These are phyloP conservation scores for Sciurus carolinensis DNA, from an alignment of 2,797 vertebrate species.

Conservation along the genomic window DNA sequence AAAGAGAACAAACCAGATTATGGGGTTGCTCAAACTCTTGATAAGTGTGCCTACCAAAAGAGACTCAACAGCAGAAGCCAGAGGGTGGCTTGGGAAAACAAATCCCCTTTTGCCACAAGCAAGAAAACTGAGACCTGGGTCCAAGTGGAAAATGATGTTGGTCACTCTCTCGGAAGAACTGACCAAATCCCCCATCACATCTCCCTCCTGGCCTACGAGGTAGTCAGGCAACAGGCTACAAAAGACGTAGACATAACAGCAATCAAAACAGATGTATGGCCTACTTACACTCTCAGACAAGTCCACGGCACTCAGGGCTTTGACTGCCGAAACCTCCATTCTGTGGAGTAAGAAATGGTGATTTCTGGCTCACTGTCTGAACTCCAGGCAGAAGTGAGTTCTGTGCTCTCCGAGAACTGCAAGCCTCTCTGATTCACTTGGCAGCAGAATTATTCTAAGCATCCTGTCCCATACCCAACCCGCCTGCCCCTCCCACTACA, in stretches of 20 bases:
- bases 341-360: constrained; percentile 71
- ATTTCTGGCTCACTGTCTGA: constrained; percentile 75
- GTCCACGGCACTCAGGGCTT: constrained; percentile 69
- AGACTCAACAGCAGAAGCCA: not conserved
- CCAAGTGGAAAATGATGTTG: constrained; percentile 14
- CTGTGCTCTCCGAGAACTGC: constrained; percentile 78
- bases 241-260: constrained; percentile 57
- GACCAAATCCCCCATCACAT: constrained; percentile 43
- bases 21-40: constrained; percentile 48
- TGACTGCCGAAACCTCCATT: constrained; percentile 80
- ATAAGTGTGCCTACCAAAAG: not conserved
- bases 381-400: constrained; percentile 72
- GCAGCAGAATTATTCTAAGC: constrained; percentile 88
- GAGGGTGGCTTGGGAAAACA: constrained; percentile 10
- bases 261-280: constrained; percentile 54
- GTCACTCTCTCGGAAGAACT: constrained; percentile 41
- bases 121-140: constrained; percentile 45
- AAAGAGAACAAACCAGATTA: constrained; percentile 50
- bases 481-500: constrained; percentile 80
- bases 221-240: constrained; percentile 53
- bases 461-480: constrained; percentile 83
- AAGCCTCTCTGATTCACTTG: constrained; percentile 85
- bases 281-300: constrained; percentile 78
- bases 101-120: constrained; percentile 52
- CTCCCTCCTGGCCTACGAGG: constrained; percentile 53